Base-by-base conservation (phyloP, 2,797 vertebrate genomes). In the Pseudotriccus pelzelni region DNA sequence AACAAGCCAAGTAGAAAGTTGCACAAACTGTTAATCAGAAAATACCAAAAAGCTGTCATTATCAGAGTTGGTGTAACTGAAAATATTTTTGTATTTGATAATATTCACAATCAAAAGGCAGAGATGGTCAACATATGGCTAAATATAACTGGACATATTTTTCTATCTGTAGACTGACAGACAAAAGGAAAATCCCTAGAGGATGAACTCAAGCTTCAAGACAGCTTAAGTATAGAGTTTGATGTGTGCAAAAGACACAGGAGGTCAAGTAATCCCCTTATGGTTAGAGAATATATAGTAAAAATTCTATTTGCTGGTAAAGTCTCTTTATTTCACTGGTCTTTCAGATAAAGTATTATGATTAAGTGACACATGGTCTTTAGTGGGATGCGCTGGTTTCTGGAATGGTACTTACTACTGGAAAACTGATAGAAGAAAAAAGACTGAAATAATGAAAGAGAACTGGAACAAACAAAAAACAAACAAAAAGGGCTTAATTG, bases 181-280 rank as follows among this genome's bases (percentile, higher is more conserved):
- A 93, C 93, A 94, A 97, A 93, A 97, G 92, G 50, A 95, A 96
- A 96, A 94, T 94, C 93, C 84, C 84, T 73, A 68, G 90, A 93
- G 79, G 84, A 92, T 92, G 87, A 95, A 90, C 73, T 89, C 91
- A 92, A 96, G 92, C 91, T 96, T 93, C 92, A 92, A 89, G 93
- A 80, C 79, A 95, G 92, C 82, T 95, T 93, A 91, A 95, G 73
- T 84, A 87, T 62, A 85, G 90, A 93, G 87, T 91, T 89, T 94
- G 89, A 97, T 92, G 89, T 94, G 87, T 87, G 76, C 84, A 91
- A 89, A 95, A 96, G 92, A 95, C 89, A 89, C 73, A 72, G 94
- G 93, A 95, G 93, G 90, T 93, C 93, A 95, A 94, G 66, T 94
- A 96, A 96, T 96, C 92, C 89, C 90, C 89, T 96, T 94, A 93